Base-by-base conservation (phyloP, 2,113 vertebrate species). In the Alosa alosa region DNA sequence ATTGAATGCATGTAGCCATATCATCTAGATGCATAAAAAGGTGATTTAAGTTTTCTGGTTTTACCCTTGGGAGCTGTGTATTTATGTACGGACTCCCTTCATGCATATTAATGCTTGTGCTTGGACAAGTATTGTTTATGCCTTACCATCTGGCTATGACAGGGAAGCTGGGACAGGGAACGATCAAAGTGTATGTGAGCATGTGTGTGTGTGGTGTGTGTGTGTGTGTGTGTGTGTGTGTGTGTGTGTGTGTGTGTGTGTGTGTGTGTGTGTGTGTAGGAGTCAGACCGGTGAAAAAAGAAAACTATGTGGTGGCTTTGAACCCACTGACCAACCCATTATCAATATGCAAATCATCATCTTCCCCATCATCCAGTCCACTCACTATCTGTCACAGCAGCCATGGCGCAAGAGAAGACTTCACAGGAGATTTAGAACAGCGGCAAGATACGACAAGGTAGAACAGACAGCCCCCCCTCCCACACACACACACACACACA, bases 91-190 rank as follows among this genome's bases (percentile, higher is more conserved):
- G 55, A 18, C 4, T 60, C 18, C 20, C 55, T 60, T 60, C 55
- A 60, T 60, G 55, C 55, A 60, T 60, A 60, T 60, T 60, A 41
- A 57, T 41, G 81, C 18, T 22, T 41, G 13, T 64, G 83, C 83
- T 31, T 84, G 83, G 83, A 46, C 44, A 25, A 11, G 41, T 10
- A 72, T 45, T 84, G 60, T 84, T 60, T 60, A n/a, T 75, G 20
- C 55, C 55, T 72, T 68, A 31, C 60, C 39, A 84, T 84, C 84
- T 82, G 50, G 75, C n/a, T 82, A 64, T n/a, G 15, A 50, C 82
- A 13, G 81, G 1, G 85, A 82, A n/a, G 68, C 9, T 47, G 83
- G 86, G 84, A 83, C 7, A 47, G 57, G 50, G 6, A 82, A 47
- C 3, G 25, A 57, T 84, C 3, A 84, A 89, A 57, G 55, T 60